These are phyloP conservation scores for Lepidurus apus DNA, from an alignment of 1,140 invertebrate genomes.

Conservation along the genomic window DNA sequence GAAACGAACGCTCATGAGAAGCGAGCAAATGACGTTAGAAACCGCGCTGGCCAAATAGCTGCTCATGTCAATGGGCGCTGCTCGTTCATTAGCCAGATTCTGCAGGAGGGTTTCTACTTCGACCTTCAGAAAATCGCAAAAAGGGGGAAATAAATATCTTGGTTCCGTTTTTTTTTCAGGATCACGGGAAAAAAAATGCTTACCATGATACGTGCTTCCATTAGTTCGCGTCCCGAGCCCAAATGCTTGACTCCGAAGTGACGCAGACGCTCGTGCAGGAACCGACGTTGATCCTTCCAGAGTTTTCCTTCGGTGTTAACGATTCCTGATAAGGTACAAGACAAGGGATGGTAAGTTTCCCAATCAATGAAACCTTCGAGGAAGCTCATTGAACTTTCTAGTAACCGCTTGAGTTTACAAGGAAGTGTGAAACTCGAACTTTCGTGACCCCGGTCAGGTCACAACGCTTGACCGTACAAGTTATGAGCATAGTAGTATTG, in stretches of 20 bases:
- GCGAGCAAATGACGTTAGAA: constrained; percentile 84
- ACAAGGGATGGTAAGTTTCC: too few relatives aligned
- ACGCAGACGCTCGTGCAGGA: constrained; percentile 79
- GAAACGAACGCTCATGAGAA: constrained; percentile 83
- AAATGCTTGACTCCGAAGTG: constrained; percentile 81
- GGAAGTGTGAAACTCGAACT: too few relatives aligned
- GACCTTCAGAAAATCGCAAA: constrained; percentile 48
- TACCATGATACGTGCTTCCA: constrained; percentile 82
- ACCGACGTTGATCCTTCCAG: constrained; percentile 87
- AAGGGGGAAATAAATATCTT: neutral
- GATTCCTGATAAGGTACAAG: constrained; percentile 57
- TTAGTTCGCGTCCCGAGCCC: constrained; percentile 66
- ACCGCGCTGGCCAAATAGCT: constrained; percentile 69
- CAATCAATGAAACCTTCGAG: too few relatives aligned
- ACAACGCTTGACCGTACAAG: too few relatives aligned
- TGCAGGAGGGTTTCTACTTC: constrained; percentile 70
- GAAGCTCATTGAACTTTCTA: too few relatives aligned
- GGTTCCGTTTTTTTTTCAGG: neutral
- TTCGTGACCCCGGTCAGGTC: too few relatives aligned
- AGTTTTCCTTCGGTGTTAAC: constrained; percentile 82
- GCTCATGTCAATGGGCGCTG: constrained; percentile 61
- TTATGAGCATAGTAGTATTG: neutral
- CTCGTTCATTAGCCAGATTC: constrained; percentile 54
- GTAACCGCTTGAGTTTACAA: too few relatives aligned
- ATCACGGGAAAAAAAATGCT: constrained; percentile 40